Evolutionary conservation across 2,888 invertebrate species (phyloP), one percentile per base, ranked within the genome.

Genomic region (Macrophya annulata): DNA sequence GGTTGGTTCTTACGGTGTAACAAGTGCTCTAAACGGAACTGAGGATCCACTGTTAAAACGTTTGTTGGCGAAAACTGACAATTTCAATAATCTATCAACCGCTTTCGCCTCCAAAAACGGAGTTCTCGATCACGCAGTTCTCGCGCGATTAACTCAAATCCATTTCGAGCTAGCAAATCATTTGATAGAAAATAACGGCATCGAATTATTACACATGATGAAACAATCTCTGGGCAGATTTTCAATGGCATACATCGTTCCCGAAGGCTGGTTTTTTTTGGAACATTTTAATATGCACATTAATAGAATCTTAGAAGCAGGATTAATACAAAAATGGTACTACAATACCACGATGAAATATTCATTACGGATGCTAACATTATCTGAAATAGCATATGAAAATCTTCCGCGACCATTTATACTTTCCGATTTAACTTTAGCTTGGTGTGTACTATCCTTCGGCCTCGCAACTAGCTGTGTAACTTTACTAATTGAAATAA

Each of bases 311-410:
- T n/a, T 55, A 43, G 55, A 77, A 77, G 6, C 55, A 12, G 77
- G 77, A 77, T n/a, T 55, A 6, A 55, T 77, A n/a, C 15, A 55
- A 77, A 51, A 55, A 55, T 77, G 77, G 77, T 77, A 51, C 77
- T 15, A 25, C 15, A 15, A 55, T 43, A n/a, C 37, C 12, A 51
- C 15, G 51, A 55, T n/a, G 0, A 77, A 31, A 40, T 77, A n/a
- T n/a, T 6, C 0, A 17, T 17, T 17, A n/a, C 31, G 9, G 9
- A 9, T 0, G 77, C 15, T 1, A 3, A 31, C 4, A n/a, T 4
- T 0, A 51, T 48, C 15, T 5, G 21, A 31, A 31, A 31, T 12
- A 45, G 15, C 48, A 6, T 5, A 10, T 17, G 21, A 15, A 77
- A n/a, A 31, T n/a, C 0, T 77, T 55, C 77, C 77, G 8, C 77